Evolutionary conservation across 2,797 vertebrate genomes (phyloP), one percentile per base, ranked within the genome.

Genomic region (Manis crassicaudata): DNA sequence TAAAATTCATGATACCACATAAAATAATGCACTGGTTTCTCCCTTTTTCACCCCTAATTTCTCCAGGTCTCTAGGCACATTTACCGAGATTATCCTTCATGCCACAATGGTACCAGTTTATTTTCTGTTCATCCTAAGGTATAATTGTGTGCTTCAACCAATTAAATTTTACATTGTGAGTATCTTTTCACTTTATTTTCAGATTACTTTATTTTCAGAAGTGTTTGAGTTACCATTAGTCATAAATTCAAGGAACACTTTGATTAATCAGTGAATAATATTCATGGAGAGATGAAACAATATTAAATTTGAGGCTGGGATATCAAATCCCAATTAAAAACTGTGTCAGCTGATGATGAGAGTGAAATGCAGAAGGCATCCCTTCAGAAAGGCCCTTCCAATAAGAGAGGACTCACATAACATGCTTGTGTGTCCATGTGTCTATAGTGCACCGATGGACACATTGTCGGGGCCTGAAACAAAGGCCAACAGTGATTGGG

Each of bases 261-360:
- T n/a, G 7, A 58, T 73, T 75, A 68, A 97, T 90, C 80, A 43
- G 70, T 82, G 46, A 86, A 76, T 63, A 63, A 76, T 50, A 90
- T 52, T 80, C 68, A 75, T 14, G 3, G 81, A 84, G 92, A 89
- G 32, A 80, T 67, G 12, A 81, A 96, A 72, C 27, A 85, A 46
- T 35, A 90, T 62, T 56, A 54, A 94, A 32, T 96, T n/a, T 17
- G 2, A 94, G 35, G 40, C 40, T 72, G 17, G 29, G 60, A 94
- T 84, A 82, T 80, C 89, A 93, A 94, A 94, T 96, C 91, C 32
- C 76, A 97, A 89, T 87, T 89, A 87, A 83, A 95, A 93, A 65
- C 32, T 70, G 54, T 35, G n/a, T 35, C 27, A 50, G 32, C 79
- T 83, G 67, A 95, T 70, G 83, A 70, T 68, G 43, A 75, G 14